A percentile compares a stretch with the other conserved stretches of the same genome.
These are phyloP conservation scores for Otocyon megalotis DNA, from an alignment of 2,113 vertebrate genomes.

Conservation along the genomic window DNA sequence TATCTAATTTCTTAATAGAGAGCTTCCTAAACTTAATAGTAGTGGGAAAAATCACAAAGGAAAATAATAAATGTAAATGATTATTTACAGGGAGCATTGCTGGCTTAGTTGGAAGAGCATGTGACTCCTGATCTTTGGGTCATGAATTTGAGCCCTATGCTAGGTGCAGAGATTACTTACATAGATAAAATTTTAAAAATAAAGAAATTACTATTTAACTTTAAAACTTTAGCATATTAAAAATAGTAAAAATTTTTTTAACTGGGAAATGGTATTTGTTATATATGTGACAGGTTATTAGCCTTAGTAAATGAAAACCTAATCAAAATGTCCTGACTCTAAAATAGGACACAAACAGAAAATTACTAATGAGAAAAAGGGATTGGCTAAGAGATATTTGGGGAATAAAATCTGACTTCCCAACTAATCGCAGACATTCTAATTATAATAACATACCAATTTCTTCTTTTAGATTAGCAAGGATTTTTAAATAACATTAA, in stretches of 20 bases:
- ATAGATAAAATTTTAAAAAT: neutral
- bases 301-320: constrained; percentile 8
- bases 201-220: constrained; percentile 24
- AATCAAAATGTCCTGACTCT: constrained; percentile 21
- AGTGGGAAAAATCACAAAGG: neutral
- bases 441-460: neutral
- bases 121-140: neutral
- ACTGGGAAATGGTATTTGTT: neutral
- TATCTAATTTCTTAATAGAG: constrained; percentile 25
- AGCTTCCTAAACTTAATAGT: constrained; percentile 56
- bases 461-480: neutral
- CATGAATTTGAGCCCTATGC: neutral
- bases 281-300: neutral
- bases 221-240: constrained; percentile 23
- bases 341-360: neutral
- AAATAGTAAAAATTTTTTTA: neutral
- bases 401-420: neutral
- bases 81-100: neutral
- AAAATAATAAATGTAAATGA: neutral
- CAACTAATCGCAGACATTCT: neutral
- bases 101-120: neutral
- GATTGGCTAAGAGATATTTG: neutral
- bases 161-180: neutral
- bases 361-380: constrained; percentile 7
- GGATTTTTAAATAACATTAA: constrained; percentile 29